A percentile compares a stretch with the other conserved stretches of the same genome.
phyloP scores from a whole-genome alignment of 2,888 invertebrate species.

The Leptura quadrifasciata region DNA sequence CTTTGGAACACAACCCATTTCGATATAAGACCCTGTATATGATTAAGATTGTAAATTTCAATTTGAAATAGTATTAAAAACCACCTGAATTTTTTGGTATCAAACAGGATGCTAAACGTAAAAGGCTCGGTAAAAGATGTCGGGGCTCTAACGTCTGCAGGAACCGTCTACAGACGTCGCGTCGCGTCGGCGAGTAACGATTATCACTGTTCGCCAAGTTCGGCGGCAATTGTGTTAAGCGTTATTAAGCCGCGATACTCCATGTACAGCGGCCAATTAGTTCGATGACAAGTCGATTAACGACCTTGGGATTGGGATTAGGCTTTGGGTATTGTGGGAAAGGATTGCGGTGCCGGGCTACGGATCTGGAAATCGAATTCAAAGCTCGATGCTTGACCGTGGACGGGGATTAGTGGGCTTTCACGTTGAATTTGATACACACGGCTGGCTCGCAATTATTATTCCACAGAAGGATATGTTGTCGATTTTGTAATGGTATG shows the following conservation, averaged over 20 bases:
- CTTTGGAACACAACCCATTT: no score
- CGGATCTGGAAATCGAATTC: slow-evolving; percentile 6
- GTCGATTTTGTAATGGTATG: not conserved
- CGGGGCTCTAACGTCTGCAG: not conserved
- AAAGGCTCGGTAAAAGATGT: no score
- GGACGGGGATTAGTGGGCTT: slow-evolving; percentile 29
- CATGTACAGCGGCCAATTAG: slow-evolving; percentile 33
- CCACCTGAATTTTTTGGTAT: no score
- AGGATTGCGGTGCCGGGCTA: slow-evolving; percentile 21
- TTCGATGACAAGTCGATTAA: slow-evolving; percentile 41
- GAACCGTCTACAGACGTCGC: not conserved
- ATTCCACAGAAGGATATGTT: slow-evolving; percentile 16
- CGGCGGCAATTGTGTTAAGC: slow-evolving; percentile 27
- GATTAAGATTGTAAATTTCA: no score
- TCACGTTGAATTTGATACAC: slow-evolving; percentile 17
- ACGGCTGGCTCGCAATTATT: slow-evolving; percentile 3
- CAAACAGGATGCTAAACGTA: no score
- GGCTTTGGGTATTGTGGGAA: slow-evolving; percentile 32
- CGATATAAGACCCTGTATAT: no score
- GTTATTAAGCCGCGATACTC: slow-evolving; percentile 23
- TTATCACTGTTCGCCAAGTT: slow-evolving; percentile 15
- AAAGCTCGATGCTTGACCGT: slow-evolving; percentile 25
- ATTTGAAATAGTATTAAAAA: no score
- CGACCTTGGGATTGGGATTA: slow-evolving; percentile 27
- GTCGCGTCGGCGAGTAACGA: not conserved